These are phyloP conservation scores for Mythimna albipuncta DNA, from an alignment of 2,888 invertebrate genomes.

Conservation along the genomic window DNA sequence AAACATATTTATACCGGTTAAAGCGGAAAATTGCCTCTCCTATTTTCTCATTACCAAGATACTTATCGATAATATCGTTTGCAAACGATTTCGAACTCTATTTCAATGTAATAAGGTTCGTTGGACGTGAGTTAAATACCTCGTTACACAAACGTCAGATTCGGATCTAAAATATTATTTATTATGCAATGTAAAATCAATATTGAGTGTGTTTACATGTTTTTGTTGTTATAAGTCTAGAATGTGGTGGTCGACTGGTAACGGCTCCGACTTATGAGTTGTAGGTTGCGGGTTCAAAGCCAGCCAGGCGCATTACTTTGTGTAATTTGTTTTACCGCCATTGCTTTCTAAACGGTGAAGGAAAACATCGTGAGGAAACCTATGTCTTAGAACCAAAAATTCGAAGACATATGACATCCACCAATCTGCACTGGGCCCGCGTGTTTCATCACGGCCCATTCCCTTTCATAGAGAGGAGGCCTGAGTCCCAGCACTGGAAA, in stretches of 20 bases:
- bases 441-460: too few species aligned
- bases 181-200: slow-evolving; percentile 45
- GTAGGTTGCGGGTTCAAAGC: too few species aligned
- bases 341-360: too few species aligned
- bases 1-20: slow-evolving; percentile 54
- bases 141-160: slow-evolving; percentile 37
- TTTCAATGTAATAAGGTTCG: background rate
- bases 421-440: too few species aligned
- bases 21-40: slow-evolving; percentile 59
- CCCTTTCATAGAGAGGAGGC: too few species aligned
- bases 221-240: slow-evolving; percentile 3
- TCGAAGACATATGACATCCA: too few species aligned
- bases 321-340: too few species aligned
- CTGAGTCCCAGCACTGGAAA: too few species aligned
- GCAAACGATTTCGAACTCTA: slow-evolving; percentile 30
- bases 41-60: slow-evolving; percentile 50
- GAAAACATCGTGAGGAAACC: too few species aligned
- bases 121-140: background rate
- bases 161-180: slow-evolving; percentile 41
- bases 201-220: slow-evolving; percentile 4
- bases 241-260: background rate
- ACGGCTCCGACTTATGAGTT: too few species aligned
- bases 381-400: too few species aligned
- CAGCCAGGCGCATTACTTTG: too few species aligned
- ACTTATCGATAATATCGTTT: slow-evolving; percentile 24